phyloP scores from a whole-genome alignment of 2,888 invertebrate genomes.

The Priocnemis perturbator region DNA sequence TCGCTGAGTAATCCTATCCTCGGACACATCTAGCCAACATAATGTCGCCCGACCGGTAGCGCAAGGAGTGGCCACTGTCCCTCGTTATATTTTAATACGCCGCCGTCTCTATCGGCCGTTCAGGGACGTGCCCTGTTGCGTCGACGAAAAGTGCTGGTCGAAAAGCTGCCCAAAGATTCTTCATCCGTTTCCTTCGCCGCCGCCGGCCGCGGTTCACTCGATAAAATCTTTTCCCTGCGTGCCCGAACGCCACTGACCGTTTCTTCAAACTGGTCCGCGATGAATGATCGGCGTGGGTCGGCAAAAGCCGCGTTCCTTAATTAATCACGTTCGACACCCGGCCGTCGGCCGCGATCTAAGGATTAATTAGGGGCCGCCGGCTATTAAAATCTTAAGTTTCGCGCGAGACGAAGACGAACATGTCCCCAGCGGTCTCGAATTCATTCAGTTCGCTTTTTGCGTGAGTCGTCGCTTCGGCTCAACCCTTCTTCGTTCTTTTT shows the following conservation, averaged over 20 bases:
- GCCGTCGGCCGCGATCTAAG: not conserved
- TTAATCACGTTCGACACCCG: slow-evolving; percentile 1
- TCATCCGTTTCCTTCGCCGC: too few relatives aligned
- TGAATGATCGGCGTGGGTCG: too few relatives aligned
- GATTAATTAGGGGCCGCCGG: not conserved
- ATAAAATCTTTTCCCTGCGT: too few relatives aligned
- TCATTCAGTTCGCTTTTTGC: slow-evolving; percentile 50
- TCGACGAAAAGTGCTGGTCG: too few relatives aligned
- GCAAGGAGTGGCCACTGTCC: slow-evolving; percentile 53
- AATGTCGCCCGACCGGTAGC: slow-evolving; percentile 64
- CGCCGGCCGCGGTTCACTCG: too few relatives aligned
- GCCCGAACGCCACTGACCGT: too few relatives aligned
- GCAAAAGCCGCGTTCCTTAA: not conserved
- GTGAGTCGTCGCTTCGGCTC: slow-evolving; percentile 47
- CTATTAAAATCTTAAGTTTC: not conserved
- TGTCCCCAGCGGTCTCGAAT: slow-evolving; percentile 14
- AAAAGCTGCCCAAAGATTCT: too few relatives aligned
- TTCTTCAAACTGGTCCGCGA: too few relatives aligned
- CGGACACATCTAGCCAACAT: slow-evolving; percentile 57
- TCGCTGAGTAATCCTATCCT: slow-evolving; percentile 66
- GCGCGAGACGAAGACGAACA: not conserved
- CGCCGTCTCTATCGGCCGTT: slow-evolving; percentile 11
- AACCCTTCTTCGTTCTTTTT: slow-evolving; percentile 30
- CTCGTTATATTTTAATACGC: slow-evolving; percentile 49
- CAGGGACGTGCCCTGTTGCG: not conserved